These are phyloP conservation scores for Bambusicola thoracicus DNA, from an alignment of 2,113 vertebrate genomes.

Conservation along the genomic window DNA sequence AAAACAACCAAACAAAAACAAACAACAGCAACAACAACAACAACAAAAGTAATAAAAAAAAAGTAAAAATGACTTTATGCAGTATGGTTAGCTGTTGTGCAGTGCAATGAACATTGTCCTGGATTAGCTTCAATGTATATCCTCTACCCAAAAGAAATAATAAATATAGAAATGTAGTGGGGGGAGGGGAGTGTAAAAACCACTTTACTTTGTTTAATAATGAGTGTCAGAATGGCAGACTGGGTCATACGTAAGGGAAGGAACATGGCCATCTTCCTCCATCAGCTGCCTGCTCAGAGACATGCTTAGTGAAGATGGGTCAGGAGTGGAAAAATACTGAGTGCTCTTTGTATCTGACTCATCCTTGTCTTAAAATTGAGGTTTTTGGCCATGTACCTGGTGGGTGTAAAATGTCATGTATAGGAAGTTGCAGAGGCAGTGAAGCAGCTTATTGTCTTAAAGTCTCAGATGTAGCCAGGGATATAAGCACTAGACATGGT, in stretches of 20 bases:
- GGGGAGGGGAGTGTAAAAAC: too few species aligned
- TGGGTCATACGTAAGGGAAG: not conserved
- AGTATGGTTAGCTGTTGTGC: not conserved
- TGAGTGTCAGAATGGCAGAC: not conserved
- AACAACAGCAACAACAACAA: too few species aligned
- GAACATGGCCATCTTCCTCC: not conserved
- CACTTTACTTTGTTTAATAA: not conserved
- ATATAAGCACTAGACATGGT: not conserved
- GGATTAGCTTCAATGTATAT: not conserved
- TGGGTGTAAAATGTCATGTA: not conserved
- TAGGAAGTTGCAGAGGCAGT: not conserved
- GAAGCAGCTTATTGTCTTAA: not conserved
- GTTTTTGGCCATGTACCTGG: not conserved
- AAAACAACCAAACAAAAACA: not conserved
- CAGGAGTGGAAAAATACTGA: not conserved
- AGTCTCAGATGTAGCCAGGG: fast-evolving
- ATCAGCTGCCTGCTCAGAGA: not conserved
- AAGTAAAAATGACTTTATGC: not conserved
- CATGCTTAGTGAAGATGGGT: not conserved
- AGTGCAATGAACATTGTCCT: not conserved
- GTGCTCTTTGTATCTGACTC: not conserved
- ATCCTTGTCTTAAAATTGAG: not conserved
- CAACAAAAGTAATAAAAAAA: too few species aligned
- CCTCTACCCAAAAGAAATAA: not conserved
- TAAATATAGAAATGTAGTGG: not conserved